Conservation (phyloP, 2,888 invertebrate genomes). For the Metallyticus violacea region DNA sequence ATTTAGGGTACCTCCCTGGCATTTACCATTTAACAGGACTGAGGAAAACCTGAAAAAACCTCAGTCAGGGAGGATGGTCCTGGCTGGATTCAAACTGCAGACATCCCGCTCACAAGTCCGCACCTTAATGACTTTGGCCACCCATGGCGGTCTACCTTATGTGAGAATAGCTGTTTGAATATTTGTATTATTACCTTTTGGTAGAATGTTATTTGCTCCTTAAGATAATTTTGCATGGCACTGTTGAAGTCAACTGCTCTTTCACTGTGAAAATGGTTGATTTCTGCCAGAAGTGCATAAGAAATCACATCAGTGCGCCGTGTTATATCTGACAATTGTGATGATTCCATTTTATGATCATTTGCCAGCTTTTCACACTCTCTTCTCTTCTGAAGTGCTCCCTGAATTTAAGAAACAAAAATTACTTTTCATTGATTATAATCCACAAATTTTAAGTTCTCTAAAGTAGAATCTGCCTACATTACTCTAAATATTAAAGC, state of each 20-base stretch:
- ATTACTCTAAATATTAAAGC: too few species aligned
- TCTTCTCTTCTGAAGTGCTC: conserved; percentile 81
- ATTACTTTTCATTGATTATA: too few species aligned
- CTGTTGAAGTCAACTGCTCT: conserved; percentile 80
- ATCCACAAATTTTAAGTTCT: too few species aligned
- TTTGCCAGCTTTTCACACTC: conserved; percentile 79
- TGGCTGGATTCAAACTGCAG: too few species aligned
- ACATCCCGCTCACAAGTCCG: too few species aligned
- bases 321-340: conserved; percentile 75
- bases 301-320: conserved; percentile 88
- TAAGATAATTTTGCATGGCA: conserved; percentile 81
- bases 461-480: too few species aligned
- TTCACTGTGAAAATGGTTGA: conserved; percentile 88
- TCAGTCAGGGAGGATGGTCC: too few species aligned
- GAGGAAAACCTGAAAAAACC: too few species aligned
- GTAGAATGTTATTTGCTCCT: conserved; percentile 89
- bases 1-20: too few species aligned
- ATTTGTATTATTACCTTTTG: conserved; percentile 55
- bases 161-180: conserved; percentile 15
- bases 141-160: too few species aligned
- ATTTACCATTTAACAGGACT: too few species aligned
- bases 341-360: conserved; percentile 80
- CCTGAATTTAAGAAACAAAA: conserved; percentile 41
- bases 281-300: conserved; percentile 90
- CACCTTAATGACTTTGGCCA: too few species aligned